Evolutionary conservation across 1,140 invertebrate genomes (phyloP).

Genomic region (Venustaconcha ellipsiformis): DNA sequence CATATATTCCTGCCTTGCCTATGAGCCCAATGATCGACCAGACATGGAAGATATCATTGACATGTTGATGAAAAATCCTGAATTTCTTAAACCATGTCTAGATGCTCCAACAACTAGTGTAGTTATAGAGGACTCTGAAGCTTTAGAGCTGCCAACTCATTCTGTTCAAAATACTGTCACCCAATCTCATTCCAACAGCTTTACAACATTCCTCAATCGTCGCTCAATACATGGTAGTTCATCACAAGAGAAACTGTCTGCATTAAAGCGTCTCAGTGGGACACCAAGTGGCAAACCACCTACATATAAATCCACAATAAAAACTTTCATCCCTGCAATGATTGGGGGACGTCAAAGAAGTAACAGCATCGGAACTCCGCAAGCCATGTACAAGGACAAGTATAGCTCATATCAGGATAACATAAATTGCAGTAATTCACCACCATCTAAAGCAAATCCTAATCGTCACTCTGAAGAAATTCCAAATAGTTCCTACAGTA

Average conservation of each 20-base stretch:
- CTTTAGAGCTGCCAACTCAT: constrained; percentile 69
- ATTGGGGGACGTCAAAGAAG: constrained; percentile 28
- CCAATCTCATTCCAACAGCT: constrained; percentile 36
- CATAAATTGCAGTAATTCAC: constrained; percentile 10
- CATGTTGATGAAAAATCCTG: constrained; percentile 80
- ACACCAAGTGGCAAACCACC: constrained; percentile 24
- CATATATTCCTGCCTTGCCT: constrained; percentile 83
- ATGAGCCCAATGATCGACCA: constrained; percentile 78
- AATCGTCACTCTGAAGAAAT: constrained; percentile 43
- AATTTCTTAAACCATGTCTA: constrained; percentile 82
- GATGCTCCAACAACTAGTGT: constrained; percentile 82
- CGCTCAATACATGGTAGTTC: constrained; percentile 31
- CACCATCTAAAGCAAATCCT: constrained; percentile 39
- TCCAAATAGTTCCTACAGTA: constrained; percentile 27
- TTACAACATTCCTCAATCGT: constrained; percentile 36
- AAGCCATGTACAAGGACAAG: constrained; percentile 25
- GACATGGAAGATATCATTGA: constrained; percentile 83
- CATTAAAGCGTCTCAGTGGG: constrained; percentile 40
- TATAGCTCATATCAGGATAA: constrained; percentile 19
- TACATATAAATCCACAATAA: constrained; percentile 3
- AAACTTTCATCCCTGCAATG: constrained; percentile 34
- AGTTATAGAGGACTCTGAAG: constrained; percentile 74
- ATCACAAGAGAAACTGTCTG: constrained; percentile 41
- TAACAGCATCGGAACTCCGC: constrained; percentile 43
- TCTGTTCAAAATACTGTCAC: constrained; percentile 49